Evolutionary conservation across 1,140 invertebrate species (phyloP), one percentile per base, ranked within the genome.

Genomic region (Colletes latitarsis): DNA sequence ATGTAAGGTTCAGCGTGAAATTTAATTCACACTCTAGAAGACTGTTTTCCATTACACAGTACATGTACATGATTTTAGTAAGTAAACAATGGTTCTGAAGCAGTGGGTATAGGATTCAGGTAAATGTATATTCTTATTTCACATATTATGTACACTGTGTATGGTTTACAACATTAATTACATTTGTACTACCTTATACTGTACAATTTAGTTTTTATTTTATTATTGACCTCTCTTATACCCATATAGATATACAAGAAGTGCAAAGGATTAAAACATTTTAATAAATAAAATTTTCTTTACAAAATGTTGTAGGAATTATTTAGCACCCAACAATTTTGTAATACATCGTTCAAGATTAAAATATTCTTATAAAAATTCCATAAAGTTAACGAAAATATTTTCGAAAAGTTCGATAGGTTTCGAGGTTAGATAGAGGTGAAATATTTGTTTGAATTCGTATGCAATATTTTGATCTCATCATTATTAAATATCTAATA

Each of bases 101-200:
- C 41, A 43, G 39, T 17, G 17, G 15, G 4, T 52, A 39, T n/a
- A 8, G 17, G 6, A 69, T 43, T 12, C 15, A 43, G 12, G 6
- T 41, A 74, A 81, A 63, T 85, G 73, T 81, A 84, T 12, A 64
- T 74, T 63, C 30, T 55, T 81, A 57, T 82, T 73, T 46, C 43
- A 64, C 46, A 41, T 72, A 55, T 76, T 63, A 49, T 19, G 68
- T 6, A 17, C 9, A 15, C 53, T 19, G 60, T 64, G 17, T 55
- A 12, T 58, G 12, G 49, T 83, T 41, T 62, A 67, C 8, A 67
- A 60, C 64, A 8, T 70, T 81, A 69, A 41, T 69, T 82, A 70
- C 76, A 62, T 84, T 77, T 80, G 53, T 79, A 74, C 43, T 76
- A 8, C 1, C 46, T 67, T 74, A 9, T 66, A 70, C 30, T 52